Evolutionary conservation across 2,113 vertebrate genomes (phyloP), one percentile per base, ranked within the genome.

Genomic region (Syrmaticus mikado): DNA sequence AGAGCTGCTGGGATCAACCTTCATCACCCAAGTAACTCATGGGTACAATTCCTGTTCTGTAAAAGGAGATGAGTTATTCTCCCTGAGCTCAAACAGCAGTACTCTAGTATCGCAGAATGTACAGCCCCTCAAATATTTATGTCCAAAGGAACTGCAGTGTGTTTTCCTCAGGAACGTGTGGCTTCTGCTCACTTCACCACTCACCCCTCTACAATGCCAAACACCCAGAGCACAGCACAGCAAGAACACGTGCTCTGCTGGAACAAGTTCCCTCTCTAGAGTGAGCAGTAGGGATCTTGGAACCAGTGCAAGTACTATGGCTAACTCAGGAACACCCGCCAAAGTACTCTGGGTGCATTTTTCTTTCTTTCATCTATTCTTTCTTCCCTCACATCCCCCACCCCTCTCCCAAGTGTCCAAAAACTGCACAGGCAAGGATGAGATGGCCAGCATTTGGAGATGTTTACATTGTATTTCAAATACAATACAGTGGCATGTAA

Each of bases 381-480:
- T 95, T 88, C 62, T 52, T 85, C 57, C 80, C 53, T 68, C 71
- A 57, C 58, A 57, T 87, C 77, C 87, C 79, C 79, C 0, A 0
- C 65, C 85, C 81, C 81, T 93, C 94, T 95, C 83, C 70, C 87
- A 82, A 87, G 77, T 0, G 45, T 95, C 93, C 86, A 95, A 94
- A 95, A 96, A 91, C 95, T 95, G 95, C 97, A 97, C 93, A 96
- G 96, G 95, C 94, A 89, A 94, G 91, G 96, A 91, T 87, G 86
- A 95, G 92, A 89, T 90, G 95, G 95, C 96, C 96, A 96, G 95
- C 94, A 96, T 87, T 93, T 96, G 89, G 94, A 96, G 90, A 95
- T 97, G 96, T 96, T 97, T 96, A 97, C 97, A 97, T 97, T 96
- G 96, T 97, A 96, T 96, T 97, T 97, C 89, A 95, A 88, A 95